A percentile compares a stretch with the other conserved stretches of the same genome.
These are phyloP conservation scores for Glossosoma conforme DNA, from an alignment of 1,140 invertebrate genomes.

Conservation along the genomic window DNA sequence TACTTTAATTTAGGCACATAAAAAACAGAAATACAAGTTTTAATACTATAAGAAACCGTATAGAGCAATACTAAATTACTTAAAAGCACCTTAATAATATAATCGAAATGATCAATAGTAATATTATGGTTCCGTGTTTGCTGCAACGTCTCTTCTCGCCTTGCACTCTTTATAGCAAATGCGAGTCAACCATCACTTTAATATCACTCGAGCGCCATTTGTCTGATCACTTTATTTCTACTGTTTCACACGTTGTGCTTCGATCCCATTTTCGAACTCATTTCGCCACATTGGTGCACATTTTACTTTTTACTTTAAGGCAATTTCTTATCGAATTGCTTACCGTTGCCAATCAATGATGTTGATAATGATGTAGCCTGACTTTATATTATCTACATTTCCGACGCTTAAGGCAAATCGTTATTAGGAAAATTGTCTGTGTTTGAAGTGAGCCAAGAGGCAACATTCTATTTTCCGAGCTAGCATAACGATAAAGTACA, in stretches of 20 bases:
- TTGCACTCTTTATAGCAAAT: slow-evolving; percentile 4
- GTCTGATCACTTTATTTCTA: too few relatives aligned
- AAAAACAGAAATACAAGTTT: slow-evolving; percentile 22
- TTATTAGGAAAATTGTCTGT: slow-evolving; percentile 21
- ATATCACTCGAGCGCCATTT: too few relatives aligned
- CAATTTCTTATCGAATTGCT: slow-evolving; percentile 11
- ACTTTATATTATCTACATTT: background rate
- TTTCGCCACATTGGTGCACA: slow-evolving; percentile 12
- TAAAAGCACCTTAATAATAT: slow-evolving; percentile 26
- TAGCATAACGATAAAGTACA: background rate
- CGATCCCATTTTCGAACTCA: too few relatives aligned
- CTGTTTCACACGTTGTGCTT: too few relatives aligned
- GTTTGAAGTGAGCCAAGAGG: slow-evolving; percentile 14
- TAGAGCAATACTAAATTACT: slow-evolving; percentile 30
- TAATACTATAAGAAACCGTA: slow-evolving; percentile 27
- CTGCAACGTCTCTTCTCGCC: slow-evolving; percentile 10
- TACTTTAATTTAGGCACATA: slow-evolving; percentile 23
- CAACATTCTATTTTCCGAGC: background rate
- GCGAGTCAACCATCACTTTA: too few relatives aligned
- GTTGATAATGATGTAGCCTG: background rate
- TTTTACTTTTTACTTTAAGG: slow-evolving; percentile 11
- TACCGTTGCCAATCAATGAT: slow-evolving; percentile 2
- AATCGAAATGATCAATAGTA: slow-evolving; percentile 19
- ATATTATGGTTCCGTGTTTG: background rate
- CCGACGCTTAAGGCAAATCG: slow-evolving; percentile 8